These are phyloP conservation scores for Halcyon senegalensis DNA, from an alignment of 2,113 vertebrate species.

Conservation along the genomic window DNA sequence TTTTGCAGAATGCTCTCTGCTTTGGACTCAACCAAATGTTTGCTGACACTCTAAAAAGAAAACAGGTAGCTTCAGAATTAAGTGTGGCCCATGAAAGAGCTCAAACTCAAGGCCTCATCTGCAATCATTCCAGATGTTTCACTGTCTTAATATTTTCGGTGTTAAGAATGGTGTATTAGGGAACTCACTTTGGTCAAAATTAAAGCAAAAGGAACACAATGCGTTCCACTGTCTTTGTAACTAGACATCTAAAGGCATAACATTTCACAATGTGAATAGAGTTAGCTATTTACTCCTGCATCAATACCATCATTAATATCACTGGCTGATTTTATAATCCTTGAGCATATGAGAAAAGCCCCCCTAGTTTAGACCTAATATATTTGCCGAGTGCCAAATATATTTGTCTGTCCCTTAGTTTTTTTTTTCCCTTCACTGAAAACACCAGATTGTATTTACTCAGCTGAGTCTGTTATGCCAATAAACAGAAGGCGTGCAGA, in stretches of 20 bases:
- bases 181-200: neutral
- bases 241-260: neutral
- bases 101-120: neutral
- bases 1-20: neutral
- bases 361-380: neutral
- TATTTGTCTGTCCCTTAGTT: neutral
- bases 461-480: neutral
- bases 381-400: neutral
- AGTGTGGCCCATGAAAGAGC: neutral
- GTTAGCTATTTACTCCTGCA: neutral
- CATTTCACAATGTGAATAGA: neutral
- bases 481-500: neutral
- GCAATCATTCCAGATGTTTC: neutral
- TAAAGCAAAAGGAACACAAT: neutral
- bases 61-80: neutral
- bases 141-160: neutral
- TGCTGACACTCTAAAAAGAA: neutral
- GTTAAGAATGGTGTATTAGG: neutral
- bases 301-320: neutral
- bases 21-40: neutral
- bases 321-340: neutral
- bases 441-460: neutral
- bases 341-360: neutral
- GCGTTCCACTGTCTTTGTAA: neutral
- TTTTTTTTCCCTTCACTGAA: neutral